Evolutionary conservation across 2,888 invertebrate genomes (phyloP), one percentile per base, ranked within the genome.

Genomic region (Brenthis ino): DNA sequence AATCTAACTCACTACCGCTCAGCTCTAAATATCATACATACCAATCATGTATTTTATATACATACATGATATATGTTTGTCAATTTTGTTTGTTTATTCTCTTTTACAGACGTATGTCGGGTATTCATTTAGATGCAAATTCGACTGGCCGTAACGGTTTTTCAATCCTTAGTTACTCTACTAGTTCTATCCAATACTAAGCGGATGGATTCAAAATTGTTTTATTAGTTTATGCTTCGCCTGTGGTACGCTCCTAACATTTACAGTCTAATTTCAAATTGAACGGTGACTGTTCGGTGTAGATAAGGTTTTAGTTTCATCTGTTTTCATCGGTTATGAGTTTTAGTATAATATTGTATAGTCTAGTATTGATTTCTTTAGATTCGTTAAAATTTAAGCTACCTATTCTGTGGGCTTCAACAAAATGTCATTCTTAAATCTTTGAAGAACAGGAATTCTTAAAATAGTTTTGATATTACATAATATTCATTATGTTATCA

Each of bases 291-390:
- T 85, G 85, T 78, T 67, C 75, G 73, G 72, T 54, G 54, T 65
- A 82, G 86, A 87, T 87, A 87, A 85, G 81, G 76, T 73, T 43
- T 76, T 71, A 69, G 72, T 72, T 76, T 67, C 58, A 55, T 55
- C 8, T 20, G 16, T 51, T 16, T 16, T n/a, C 24, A 54, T 54
- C 11, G 53, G 3, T 54, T 54, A 54, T 54, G 20, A 3, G 53
- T 11, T 20, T 8, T 16, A 24, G 3, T 54, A 24, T 20, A 2
- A 12, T 6, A 24, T 12, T 11, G 16, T 20, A 20, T 20, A 12
- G 11, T 53, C 6, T 53, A n/a, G 11, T 43, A 11, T 43, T 43
- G 11, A 43, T 43, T 8, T 37, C 37, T 37, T 37, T 37, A 37
- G 6, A 8, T 37, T 37, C 6, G 11, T 43, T 43, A 11, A 11